Evolutionary conservation across 2,888 invertebrate species (phyloP).

Genomic region (Andricus quercusramuli): DNA sequence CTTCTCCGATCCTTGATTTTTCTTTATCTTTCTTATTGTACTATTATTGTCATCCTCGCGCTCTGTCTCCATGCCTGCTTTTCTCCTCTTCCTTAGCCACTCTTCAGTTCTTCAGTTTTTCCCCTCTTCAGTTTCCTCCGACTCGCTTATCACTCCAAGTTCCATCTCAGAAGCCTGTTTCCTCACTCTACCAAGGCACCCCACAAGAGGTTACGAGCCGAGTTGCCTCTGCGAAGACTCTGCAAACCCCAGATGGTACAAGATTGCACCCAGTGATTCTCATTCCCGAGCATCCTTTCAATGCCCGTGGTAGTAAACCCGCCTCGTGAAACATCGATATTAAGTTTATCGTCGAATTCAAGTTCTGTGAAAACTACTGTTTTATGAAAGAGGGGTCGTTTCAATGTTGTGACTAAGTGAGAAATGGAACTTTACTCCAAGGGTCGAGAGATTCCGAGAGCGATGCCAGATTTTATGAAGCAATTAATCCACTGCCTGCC

Average conservation of each 20-base stretch:
- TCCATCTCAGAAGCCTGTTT: slow-evolving; percentile 58
- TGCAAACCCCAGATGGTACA: slow-evolving; percentile 76
- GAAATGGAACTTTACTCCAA: slow-evolving; percentile 23
- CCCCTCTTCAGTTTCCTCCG: slow-evolving; percentile 51
- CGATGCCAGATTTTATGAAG: slow-evolving; percentile 41
- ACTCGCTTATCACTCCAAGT: slow-evolving; percentile 37
- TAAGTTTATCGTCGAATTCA: slow-evolving; percentile 26
- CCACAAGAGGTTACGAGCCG: slow-evolving; percentile 71
- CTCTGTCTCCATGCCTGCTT: not conserved
- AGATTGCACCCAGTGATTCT: slow-evolving; percentile 76
- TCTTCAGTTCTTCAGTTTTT: slow-evolving; percentile 59
- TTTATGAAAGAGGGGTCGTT: slow-evolving; percentile 32
- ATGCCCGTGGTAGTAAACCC: not conserved
- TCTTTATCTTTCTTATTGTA: slow-evolving; percentile 17
- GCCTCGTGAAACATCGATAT: slow-evolving; percentile 16
- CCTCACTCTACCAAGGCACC: slow-evolving; percentile 62
- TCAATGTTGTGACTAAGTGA: slow-evolving; percentile 36
- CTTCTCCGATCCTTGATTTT: not conserved
- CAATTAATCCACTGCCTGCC: slow-evolving; percentile 36
- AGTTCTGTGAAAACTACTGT: slow-evolving; percentile 30
- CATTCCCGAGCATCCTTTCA: slow-evolving; percentile 55
- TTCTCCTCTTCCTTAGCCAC: slow-evolving; percentile 50
- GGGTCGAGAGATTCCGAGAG: slow-evolving; percentile 33
- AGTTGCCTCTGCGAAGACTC: slow-evolving; percentile 70
- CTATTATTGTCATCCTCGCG: slow-evolving; percentile 5